phyloP scores from a whole-genome alignment of 2,113 vertebrate species.

The Setophaga petechia region DNA sequence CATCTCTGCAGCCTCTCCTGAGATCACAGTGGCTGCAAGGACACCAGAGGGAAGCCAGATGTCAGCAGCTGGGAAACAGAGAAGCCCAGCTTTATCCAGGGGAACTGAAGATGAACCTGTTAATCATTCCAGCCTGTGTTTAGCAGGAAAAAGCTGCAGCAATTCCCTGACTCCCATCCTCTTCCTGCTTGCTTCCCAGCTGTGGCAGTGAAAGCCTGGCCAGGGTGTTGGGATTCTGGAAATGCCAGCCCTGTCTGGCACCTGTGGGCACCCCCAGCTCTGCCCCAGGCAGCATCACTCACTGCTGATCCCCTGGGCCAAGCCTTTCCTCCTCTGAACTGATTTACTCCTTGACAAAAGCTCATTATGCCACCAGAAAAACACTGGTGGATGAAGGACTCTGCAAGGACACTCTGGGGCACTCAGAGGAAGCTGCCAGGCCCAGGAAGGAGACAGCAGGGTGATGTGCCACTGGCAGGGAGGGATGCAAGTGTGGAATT shows the following conservation, averaged over 20 bases:
- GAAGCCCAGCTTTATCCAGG: neutral
- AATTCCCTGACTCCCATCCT: neutral
- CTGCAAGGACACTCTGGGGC: neutral
- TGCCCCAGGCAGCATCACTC: neutral
- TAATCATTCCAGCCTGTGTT: neutral
- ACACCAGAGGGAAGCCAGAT: neutral
- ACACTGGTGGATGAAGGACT: neutral
- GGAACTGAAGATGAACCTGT: neutral
- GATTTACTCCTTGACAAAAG: neutral
- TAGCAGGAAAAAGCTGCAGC: neutral
- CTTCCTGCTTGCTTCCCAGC: neutral
- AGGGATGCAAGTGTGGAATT: neutral
- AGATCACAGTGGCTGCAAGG: neutral
- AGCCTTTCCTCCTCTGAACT: neutral
- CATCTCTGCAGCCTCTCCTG: neutral
- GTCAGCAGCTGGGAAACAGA: neutral
- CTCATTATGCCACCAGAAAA: neutral
- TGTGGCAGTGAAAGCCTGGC: neutral
- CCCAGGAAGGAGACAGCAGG: neutral
- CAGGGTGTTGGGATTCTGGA: fast-evolving
- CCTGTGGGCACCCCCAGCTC: neutral
- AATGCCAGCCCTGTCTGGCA: neutral
- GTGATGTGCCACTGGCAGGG: neutral
- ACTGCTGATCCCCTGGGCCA: neutral
- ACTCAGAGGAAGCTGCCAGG: neutral